Evolutionary conservation across 2,113 vertebrate genomes (phyloP), one percentile per base, ranked within the genome.

Genomic region (Eulemur rufifrons): DNA sequence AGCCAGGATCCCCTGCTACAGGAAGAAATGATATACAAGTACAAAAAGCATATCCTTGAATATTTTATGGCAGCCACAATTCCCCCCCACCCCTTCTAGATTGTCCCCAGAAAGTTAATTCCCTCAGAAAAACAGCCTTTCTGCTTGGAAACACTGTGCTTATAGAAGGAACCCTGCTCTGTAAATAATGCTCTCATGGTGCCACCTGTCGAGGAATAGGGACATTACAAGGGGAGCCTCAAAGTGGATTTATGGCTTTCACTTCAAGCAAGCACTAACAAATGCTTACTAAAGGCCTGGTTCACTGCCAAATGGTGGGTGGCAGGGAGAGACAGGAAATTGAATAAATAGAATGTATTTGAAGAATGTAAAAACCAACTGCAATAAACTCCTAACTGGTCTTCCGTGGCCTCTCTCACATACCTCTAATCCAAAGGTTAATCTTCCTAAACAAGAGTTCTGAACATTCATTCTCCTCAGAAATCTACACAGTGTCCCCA

Each of bases 171-270:
- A 7, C 29, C 21, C 17, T 20, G 89, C 68, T 93, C 74, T 63
- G 45, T 93, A 86, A 96, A 86, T 71, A 89, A 76, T 52, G 77
- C 68, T 34, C 63, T 93, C 78, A 95, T 93, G 95, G 82, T 89
- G 97, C 97, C 97, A 93, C 92, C 97, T 97, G 63, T 86, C 6
- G 97, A 63, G 27, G 18, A 87, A 76, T 25, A 71, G 83, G n/a
- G 54, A 39, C 86, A 96, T 94, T 93, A 94, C 97, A 98, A 66
- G 89, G 54, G 81, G 66, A 86, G 27, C 37, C 69, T 90, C 45
- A 17, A 15, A 76, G 95, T 42, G 86, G 94, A 94, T 97, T 94
- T 42, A 88, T 6, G 39, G 47, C 42, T 83, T 91, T 89, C 56
- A 50, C 42, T 91, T 69, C 25, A 50, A 50, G 84, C 56, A 39